A percentile compares a stretch with the other conserved stretches of the same genome.
These are phyloP conservation scores for Pachyuromys duprasi DNA, from an alignment of 2,797 vertebrate genomes.

Conservation along the genomic window DNA sequence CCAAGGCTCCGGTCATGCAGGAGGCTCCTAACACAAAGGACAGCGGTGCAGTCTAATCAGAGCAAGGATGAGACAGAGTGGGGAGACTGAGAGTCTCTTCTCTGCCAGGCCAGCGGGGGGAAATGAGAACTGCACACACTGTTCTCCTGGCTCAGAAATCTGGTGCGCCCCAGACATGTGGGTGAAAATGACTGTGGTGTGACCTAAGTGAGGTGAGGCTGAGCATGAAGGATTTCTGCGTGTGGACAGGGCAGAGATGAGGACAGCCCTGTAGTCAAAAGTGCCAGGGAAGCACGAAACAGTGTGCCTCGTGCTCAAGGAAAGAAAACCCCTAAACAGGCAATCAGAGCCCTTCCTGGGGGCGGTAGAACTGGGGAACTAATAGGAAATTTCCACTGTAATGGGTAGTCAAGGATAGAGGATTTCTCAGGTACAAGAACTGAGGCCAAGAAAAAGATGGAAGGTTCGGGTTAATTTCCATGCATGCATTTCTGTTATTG, in stretches of 20 bases:
- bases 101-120: too few species aligned
- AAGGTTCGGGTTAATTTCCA: neutral
- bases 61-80: too few species aligned
- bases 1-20: neutral
- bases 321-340: neutral
- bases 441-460: neutral
- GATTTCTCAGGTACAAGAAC: neutral
- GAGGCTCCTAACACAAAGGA: neutral
- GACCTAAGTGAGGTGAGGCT: too few species aligned
- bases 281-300: neutral
- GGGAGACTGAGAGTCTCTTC: neutral
- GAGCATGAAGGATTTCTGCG: neutral
- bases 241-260: neutral
- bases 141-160: neutral
- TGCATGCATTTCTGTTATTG: rapidly evolving
- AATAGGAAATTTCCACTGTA: too few species aligned
- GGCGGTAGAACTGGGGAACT: neutral
- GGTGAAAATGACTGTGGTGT: rapidly evolving
- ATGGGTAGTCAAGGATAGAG: neutral
- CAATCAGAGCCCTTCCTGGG: neutral
- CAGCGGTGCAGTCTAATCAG: neutral
- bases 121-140: neutral
- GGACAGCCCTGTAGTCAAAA: rapidly evolving
- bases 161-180: neutral
- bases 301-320: neutral